These are phyloP conservation scores for Eremobia ochroleuca DNA, from an alignment of 2,888 invertebrate genomes.

Conservation along the genomic window DNA sequence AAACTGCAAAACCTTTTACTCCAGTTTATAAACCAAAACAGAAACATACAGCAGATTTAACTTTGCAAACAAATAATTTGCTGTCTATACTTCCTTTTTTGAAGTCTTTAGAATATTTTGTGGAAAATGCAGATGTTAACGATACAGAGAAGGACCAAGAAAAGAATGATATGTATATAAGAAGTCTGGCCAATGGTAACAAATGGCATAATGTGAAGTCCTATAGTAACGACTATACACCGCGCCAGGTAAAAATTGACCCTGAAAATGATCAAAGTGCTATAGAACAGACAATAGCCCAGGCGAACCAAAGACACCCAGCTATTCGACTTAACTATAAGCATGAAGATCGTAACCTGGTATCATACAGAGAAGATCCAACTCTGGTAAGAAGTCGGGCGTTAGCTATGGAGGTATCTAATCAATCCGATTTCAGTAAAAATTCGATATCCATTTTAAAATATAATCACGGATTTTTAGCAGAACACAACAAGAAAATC, in stretches of 20 bases:
- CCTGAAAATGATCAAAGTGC: constrained; percentile 61
- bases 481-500: constrained; percentile 66
- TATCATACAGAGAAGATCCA: constrained; percentile 68
- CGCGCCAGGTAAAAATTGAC: constrained; percentile 77
- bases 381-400: constrained; percentile 75
- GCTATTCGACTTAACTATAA: constrained; percentile 79
- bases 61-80: constrained; percentile 71
- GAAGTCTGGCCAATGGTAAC: constrained; percentile 77
- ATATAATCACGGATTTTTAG: constrained; percentile 83
- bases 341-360: constrained; percentile 73
- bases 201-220: constrained; percentile 87
- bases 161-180: constrained; percentile 75
- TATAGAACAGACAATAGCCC: constrained; percentile 68
- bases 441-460: constrained; percentile 80
- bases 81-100: constrained; percentile 81
- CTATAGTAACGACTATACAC: constrained; percentile 82
- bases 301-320: constrained; percentile 75
- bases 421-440: constrained; percentile 74
- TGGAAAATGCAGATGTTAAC: constrained; percentile 67
- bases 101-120: constrained; percentile 81
- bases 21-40: constrained; percentile 51
- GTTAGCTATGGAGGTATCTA: constrained; percentile 79
- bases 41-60: constrained; percentile 63
- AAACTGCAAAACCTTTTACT: constrained; percentile 66
- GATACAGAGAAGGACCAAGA: constrained; percentile 57